Evolutionary conservation across 2,888 invertebrate species (phyloP), one percentile per base, ranked within the genome.

Genomic region (Selenia dentaria): DNA sequence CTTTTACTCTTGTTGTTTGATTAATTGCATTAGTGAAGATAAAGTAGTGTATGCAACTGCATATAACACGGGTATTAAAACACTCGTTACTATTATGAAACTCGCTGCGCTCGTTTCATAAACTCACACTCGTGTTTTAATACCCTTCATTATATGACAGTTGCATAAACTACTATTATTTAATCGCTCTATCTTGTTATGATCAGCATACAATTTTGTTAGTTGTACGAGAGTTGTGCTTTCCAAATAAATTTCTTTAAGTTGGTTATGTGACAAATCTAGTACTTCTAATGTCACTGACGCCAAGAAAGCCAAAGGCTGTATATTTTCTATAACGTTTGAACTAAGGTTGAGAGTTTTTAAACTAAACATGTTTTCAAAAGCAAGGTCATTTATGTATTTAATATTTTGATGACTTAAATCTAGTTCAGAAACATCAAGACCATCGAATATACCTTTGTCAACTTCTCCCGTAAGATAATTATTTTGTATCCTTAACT

Each of bases 211-310:
- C 6, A 57, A 5, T 3, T 14, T 24, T 0, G 41, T 27, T 8
- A 57, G 22, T 6, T 39, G 42, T 33, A 25, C 32, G 5, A 57
- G 25, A 33, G 13, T 33, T 8, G 20, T 29, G 6, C 29, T 51
- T 5, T 43, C 39, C 35, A 57, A 49, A 29, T 39, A 29, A 5
- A 57, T 13, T 1, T 45, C 13, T 8, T 36, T 27, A 16, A 57
- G 34, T 12, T 20, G 12, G 31, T 57, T 57, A 24, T 47, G 26
- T 6, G 57, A 57, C 25, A 57, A 31, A 26, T 57, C 54, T 18
- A 57, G 13, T 0, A 14, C 20, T 6, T 37, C 18, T 12, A 57
- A 20, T 3, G 10, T 31, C 3, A 36, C 12, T 24, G 53, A 40
- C 6, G 37, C 32, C n/a, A 10, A 43, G 31, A 57, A 57, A n/a